A percentile compares a stretch with the other conserved stretches of the same genome.
These are phyloP conservation scores for Agrenia bidenticulata DNA, from an alignment of 2,888 invertebrate species.

Conservation along the genomic window DNA sequence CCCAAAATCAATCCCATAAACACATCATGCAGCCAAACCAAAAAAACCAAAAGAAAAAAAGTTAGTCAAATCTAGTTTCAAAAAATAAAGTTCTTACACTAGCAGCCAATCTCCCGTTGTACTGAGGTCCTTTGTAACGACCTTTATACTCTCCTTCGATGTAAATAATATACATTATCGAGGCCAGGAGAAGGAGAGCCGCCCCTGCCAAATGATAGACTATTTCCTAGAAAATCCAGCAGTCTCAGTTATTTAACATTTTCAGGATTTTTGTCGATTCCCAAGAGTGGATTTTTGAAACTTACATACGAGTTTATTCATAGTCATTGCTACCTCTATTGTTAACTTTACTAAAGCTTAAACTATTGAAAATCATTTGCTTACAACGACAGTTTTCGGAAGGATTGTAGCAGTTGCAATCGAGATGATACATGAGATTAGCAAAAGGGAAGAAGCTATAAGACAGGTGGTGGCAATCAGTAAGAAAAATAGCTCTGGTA, in stretches of 20 bases:
- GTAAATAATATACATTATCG: slow-evolving; percentile 68
- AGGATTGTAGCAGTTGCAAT: slow-evolving; percentile 79
- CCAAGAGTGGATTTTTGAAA: not conserved
- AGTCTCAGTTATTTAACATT: not conserved
- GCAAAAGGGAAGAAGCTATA: slow-evolving; percentile 73
- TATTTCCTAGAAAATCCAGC: slow-evolving; percentile 66
- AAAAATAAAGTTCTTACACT: slow-evolving; percentile 62
- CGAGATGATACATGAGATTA: slow-evolving; percentile 74
- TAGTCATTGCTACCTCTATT: too few relatives aligned
- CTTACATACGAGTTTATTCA: too few relatives aligned
- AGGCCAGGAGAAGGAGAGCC: slow-evolving; percentile 70
- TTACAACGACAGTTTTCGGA: slow-evolving; percentile 76
- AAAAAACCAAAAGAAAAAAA: too few relatives aligned
- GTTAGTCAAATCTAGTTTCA: too few relatives aligned
- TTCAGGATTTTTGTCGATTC: slow-evolving; percentile 5
- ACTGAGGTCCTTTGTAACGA: slow-evolving; percentile 55
- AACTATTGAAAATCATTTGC: too few relatives aligned
- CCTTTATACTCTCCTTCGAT: slow-evolving; percentile 58
- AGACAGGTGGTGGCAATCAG: slow-evolving; percentile 75
- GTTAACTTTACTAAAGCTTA: too few relatives aligned
- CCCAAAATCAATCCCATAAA: slow-evolving; percentile 20
- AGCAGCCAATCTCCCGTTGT: slow-evolving; percentile 71
- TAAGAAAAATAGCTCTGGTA: slow-evolving; percentile 69
- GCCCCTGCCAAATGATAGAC: slow-evolving; percentile 77
- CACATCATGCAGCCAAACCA: slow-evolving; percentile 18